Evolutionary conservation across 2,113 vertebrate species (phyloP).

Genomic region (Sinocyclocheilus maitianheensis): DNA sequence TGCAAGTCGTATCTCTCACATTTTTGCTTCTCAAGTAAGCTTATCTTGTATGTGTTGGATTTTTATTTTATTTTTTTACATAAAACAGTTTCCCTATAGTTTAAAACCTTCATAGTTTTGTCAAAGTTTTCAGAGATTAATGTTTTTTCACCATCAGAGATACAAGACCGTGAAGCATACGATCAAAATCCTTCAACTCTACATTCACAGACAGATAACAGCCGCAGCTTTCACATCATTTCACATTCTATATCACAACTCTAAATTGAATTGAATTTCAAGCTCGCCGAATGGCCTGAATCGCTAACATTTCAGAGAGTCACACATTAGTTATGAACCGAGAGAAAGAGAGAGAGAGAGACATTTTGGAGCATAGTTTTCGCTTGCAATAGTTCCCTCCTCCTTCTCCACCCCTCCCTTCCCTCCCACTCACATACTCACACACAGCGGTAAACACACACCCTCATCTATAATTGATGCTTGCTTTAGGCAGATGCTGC

Average conservation of each 20-base stretch:
- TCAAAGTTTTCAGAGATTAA: neutral
- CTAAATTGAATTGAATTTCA: slow-evolving; percentile 6
- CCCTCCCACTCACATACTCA: slow-evolving; percentile 53
- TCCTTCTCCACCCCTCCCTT: slow-evolving; percentile 60
- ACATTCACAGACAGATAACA: slow-evolving; percentile 18
- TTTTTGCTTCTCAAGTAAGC: no score
- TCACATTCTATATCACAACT: slow-evolving; percentile 1
- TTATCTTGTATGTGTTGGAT: no score
- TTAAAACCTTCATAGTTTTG: neutral
- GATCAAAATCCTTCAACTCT: neutral
- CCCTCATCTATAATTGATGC: slow-evolving; percentile 77
- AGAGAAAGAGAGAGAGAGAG: slow-evolving; percentile 59
- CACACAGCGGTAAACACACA: slow-evolving; percentile 57
- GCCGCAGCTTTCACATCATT: neutral
- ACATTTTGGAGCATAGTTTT: slow-evolving; percentile 74
- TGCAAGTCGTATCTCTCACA: no score
- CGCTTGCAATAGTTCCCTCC: slow-evolving; percentile 72
- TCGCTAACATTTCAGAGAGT: slow-evolving; percentile 25
- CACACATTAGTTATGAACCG: slow-evolving; percentile 12
- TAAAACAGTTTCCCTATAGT: neutral
- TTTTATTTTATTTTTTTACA: no score
- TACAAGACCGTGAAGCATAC: neutral
- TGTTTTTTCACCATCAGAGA: neutral
- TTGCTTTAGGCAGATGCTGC: slow-evolving; percentile 82
- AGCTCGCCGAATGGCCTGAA: neutral